Conservation (phyloP, 2,888 invertebrate species). For the Leptinotarsa rubiginosa region DNA sequence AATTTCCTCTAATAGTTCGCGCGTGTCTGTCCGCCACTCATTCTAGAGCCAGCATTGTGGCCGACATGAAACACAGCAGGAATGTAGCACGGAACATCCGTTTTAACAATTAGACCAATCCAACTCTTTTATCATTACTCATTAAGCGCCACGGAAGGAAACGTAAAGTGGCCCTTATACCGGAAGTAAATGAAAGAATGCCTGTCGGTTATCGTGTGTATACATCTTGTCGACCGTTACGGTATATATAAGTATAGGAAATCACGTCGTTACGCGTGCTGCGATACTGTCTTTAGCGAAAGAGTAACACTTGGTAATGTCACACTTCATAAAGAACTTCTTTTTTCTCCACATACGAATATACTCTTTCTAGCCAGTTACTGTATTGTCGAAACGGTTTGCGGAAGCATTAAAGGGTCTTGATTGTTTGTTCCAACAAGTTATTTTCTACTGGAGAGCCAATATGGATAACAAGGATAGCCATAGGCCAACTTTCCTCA, state of each 20-base stretch:
- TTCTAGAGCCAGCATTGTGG: slow-evolving; percentile 28
- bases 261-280: slow-evolving; percentile 13
- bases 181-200: slow-evolving; percentile 58
- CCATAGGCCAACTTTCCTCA: no score
- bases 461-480: no score
- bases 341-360: not conserved
- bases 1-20: slow-evolving; percentile 48
- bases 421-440: no score
- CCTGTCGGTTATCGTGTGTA: slow-evolving; percentile 52
- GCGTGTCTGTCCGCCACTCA: slow-evolving; percentile 41
- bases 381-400: no score
- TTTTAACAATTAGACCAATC: slow-evolving; percentile 64
- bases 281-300: slow-evolving; percentile 10
- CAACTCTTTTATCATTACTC: slow-evolving; percentile 61
- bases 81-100: slow-evolving; percentile 62
- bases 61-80: slow-evolving; percentile 43
- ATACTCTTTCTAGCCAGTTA: not conserved
- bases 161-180: slow-evolving; percentile 63
- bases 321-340: not conserved
- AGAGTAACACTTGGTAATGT: not conserved
- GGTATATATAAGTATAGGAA: not conserved
- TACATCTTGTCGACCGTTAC: slow-evolving; percentile 31
- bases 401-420: no score
- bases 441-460: no score
- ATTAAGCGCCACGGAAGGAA: slow-evolving; percentile 64